These are phyloP conservation scores for Drosophila monieri DNA, from an alignment of 2,888 invertebrate species.

Conservation along the genomic window DNA sequence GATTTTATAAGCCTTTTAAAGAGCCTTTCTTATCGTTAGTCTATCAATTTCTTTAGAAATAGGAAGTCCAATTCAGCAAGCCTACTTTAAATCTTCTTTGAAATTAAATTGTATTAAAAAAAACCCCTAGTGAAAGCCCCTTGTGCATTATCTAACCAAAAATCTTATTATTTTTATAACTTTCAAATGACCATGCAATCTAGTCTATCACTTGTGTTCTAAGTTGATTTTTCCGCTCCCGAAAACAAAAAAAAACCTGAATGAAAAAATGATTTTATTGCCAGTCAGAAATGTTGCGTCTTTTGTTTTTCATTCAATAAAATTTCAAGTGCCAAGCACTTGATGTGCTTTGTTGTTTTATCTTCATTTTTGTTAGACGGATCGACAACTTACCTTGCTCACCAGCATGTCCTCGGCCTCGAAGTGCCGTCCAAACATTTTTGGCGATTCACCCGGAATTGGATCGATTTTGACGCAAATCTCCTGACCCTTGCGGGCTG, in stretches of 20 bases:
- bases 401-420: slow-evolving; percentile 97
- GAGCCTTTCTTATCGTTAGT: too few species aligned
- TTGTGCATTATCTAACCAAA: too few species aligned
- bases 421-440: slow-evolving; percentile 99
- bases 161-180: neutral
- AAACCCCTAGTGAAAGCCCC: too few species aligned
- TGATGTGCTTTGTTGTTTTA: slow-evolving; percentile 1
- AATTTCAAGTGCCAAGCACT: slow-evolving; percentile 23
- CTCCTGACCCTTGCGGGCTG: slow-evolving; percentile 97
- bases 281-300: neutral
- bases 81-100: too few species aligned
- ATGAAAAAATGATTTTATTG: slow-evolving; percentile 18
- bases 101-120: too few species aligned
- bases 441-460: slow-evolving; percentile 98
- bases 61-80: too few species aligned
- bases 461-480: slow-evolving; percentile 99
- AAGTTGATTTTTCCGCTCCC: slow-evolving; percentile 42
- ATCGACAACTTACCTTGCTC: slow-evolving; percentile 90
- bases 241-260: slow-evolving; percentile 2
- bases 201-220: slow-evolving; percentile 17
- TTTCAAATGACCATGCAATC: slow-evolving; percentile 21
- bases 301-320: slow-evolving; percentile 3
- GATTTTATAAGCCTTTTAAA: too few species aligned
- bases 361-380: neutral
- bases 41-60: too few species aligned